Conservation (phyloP, 2,113 vertebrate species). For the Leucosticte australis region DNA sequence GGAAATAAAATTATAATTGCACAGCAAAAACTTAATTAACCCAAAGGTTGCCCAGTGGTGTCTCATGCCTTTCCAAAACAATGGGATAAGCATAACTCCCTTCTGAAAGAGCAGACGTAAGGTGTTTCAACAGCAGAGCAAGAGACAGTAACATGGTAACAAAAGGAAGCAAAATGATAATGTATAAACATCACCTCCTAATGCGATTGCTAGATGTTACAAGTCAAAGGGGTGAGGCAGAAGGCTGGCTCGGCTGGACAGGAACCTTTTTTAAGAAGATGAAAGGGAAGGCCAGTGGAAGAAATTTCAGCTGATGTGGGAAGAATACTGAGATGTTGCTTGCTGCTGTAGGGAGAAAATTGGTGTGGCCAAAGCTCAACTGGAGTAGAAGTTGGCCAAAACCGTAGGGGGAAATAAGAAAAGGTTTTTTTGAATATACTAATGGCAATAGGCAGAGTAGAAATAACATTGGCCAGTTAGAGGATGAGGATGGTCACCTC, state of each 20-base stretch:
- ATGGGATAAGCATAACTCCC: not conserved
- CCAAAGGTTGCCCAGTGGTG: not conserved
- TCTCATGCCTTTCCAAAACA: not conserved
- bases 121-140: not conserved
- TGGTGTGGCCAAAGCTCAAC: not conserved
- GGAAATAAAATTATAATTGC: conserved; percentile 54
- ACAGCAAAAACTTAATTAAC: conserved; percentile 17
- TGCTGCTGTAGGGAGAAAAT: not conserved
- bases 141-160: not conserved
- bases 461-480: fast-evolving
- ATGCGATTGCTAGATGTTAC: not conserved
- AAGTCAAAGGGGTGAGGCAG: not conserved
- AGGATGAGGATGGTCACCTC: not conserved
- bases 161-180: not conserved
- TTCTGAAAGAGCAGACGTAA: not conserved
- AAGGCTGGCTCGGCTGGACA: not conserved
- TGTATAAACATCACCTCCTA: not conserved
- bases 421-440: not conserved
- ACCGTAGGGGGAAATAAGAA: not conserved
- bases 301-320: not conserved
- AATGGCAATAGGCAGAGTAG: not conserved
- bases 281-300: not conserved
- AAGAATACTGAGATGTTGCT: not conserved
- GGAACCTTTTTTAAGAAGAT: not conserved
- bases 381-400: not conserved